Conservation (phyloP, 2,888 invertebrate genomes). For the Tinea pellionella region DNA sequence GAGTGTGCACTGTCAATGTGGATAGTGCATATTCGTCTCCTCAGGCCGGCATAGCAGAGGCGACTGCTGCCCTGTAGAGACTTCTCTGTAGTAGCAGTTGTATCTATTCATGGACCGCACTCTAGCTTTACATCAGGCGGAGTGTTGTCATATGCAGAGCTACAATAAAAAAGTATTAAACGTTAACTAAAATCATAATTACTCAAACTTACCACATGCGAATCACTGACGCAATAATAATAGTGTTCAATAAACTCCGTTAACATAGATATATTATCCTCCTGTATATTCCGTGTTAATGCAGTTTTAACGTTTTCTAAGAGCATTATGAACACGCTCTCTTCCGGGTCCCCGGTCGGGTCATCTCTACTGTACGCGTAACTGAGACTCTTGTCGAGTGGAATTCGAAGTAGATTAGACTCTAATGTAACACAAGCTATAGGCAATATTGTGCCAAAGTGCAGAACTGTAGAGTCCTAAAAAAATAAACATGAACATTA, state of each 20-base stretch:
- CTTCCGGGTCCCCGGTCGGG: conserved; percentile 20
- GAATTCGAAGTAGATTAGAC: conserved; percentile 64
- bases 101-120: no score
- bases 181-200: no score
- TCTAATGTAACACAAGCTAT: conserved; percentile 68
- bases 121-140: no score
- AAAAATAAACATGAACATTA: conserved; percentile 24
- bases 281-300: conserved; percentile 61
- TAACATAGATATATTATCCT: conserved; percentile 68
- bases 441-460: conserved; percentile 50
- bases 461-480: conserved; percentile 60
- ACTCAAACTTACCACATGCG: conserved; percentile 57
- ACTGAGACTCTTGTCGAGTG: conserved; percentile 60
- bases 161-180: no score
- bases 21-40: no score
- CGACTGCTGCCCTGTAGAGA: no score
- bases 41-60: no score
- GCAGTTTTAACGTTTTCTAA: conserved; percentile 33
- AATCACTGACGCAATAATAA: conserved; percentile 46
- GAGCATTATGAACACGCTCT: conserved; percentile 33
- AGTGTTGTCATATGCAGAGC: no score
- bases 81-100: no score
- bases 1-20: no score
- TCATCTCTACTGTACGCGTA: conserved; percentile 36
- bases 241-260: conserved; percentile 59